phyloP scores from a whole-genome alignment of 2,888 invertebrate species.

The Cancer borealis region DNA sequence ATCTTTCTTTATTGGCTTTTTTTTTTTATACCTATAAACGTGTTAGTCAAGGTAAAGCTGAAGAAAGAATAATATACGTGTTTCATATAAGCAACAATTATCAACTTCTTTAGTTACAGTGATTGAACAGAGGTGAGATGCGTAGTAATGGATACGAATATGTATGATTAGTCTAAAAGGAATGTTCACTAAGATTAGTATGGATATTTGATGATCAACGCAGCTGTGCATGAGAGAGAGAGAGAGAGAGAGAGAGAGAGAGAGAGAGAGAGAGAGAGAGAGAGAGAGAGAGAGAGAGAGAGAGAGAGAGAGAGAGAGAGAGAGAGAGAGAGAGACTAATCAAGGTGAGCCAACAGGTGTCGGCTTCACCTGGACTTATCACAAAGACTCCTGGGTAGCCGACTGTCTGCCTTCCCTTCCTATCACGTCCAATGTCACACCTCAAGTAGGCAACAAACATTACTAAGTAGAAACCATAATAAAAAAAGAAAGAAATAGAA shows the following conservation, averaged over 20 bases:
- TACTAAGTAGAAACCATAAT: no score
- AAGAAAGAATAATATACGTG: no score
- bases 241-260: slow-evolving; percentile 15
- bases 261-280: slow-evolving; percentile 18
- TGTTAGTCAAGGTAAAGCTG: no score
- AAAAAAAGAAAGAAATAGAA: no score
- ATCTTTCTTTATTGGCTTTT: no score
- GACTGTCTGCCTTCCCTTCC: background rate
- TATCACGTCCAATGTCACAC: background rate
- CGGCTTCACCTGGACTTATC: background rate
- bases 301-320: slow-evolving; percentile 46
- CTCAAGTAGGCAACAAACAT: background rate
- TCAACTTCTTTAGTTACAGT: no score
- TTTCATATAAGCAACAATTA: no score
- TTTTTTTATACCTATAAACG: no score
- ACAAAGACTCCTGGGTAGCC: background rate
- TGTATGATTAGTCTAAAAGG: no score
- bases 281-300: slow-evolving; percentile 34
- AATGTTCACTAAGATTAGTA: no score
- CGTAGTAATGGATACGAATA: no score
- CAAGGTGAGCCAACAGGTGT: slow-evolving; percentile 2
- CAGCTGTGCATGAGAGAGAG: background rate
- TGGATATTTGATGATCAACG: background rate
- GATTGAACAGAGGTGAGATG: no score
- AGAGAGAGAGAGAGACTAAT: slow-evolving; percentile 27